phyloP scores from a whole-genome alignment of 2,113 vertebrate species.

The Felis catus region F.catus_Fca126_mat1.0 CM031419.1:168180501-168181000 shows the following conservation, averaged over 20 bases:
- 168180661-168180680: neutral
- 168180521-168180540: neutral
- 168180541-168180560: neutral
- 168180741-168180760: neutral
- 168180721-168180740: neutral
- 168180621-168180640: neutral
- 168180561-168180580: neutral
- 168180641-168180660: neutral
- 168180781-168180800: slow-evolving; percentile 9
- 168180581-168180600: neutral
- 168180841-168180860: neutral
- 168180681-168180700: neutral
- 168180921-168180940: neutral
- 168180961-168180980: neutral
- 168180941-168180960: neutral
- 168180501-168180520: neutral
- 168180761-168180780: neutral
- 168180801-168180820: neutral
- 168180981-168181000: neutral
- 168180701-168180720: neutral
- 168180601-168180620: neutral
- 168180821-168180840: neutral
- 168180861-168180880: neutral
- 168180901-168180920: neutral
- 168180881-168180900: neutral